Evolutionary conservation across 1,140 invertebrate species (phyloP).

Genomic region (Aplysia californica): DNA sequence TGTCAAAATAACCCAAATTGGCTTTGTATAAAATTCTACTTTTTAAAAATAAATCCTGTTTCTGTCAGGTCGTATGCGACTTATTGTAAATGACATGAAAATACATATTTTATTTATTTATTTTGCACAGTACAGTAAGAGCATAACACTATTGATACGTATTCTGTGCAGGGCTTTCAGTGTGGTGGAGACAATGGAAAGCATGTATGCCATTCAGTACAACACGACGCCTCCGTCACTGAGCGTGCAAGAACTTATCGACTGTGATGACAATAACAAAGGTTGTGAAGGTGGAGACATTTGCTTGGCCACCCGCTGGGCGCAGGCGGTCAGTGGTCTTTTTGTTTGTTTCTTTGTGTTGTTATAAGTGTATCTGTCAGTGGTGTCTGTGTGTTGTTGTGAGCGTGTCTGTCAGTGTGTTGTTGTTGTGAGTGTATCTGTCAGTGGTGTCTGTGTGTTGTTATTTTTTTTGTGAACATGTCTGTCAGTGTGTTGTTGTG

Average conservation of each 20-base stretch:
- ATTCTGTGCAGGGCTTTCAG: conserved; percentile 76
- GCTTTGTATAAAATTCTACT: not conserved
- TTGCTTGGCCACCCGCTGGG: conserved; percentile 80
- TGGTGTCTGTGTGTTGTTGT: too few relatives aligned
- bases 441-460: too few relatives aligned
- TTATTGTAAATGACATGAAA: not conserved
- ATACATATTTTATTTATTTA: not conserved
- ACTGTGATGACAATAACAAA: conserved; percentile 81
- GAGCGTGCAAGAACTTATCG: conserved; percentile 86
- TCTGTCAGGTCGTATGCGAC: not conserved
- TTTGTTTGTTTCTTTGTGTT: too few relatives aligned
- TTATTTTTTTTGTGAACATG: too few relatives aligned
- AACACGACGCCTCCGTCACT: conserved; percentile 71
- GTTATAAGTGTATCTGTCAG: too few relatives aligned
- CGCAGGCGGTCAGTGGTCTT: conserved; percentile 65
- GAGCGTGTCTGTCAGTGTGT: too few relatives aligned
- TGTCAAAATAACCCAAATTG: not conserved
- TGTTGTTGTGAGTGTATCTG: too few relatives aligned
- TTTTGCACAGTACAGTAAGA: too few relatives aligned
- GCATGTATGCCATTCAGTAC: conserved; percentile 78
- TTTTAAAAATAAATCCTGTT: not conserved
- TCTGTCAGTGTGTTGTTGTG: too few relatives aligned
- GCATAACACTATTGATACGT: not conserved
- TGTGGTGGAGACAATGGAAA: conserved; percentile 80
- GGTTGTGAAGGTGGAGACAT: conserved; percentile 87